Base-by-base conservation (phyloP, 1,140 invertebrate genomes). In the Drosophila persimilis region DNA sequence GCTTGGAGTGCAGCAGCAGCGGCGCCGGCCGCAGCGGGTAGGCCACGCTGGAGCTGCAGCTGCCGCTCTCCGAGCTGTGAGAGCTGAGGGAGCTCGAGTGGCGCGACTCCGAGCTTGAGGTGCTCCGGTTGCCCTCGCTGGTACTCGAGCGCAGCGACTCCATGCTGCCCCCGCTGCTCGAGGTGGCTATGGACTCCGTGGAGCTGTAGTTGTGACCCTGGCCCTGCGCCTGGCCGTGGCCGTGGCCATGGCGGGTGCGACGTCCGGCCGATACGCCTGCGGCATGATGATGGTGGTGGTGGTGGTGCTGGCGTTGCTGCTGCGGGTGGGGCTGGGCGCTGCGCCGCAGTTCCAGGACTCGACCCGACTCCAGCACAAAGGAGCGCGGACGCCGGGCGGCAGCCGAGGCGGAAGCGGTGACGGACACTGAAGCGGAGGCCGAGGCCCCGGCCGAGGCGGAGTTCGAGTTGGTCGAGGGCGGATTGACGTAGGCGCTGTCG, bases 141-240 rank as follows among this genome's bases (percentile, higher is more conserved):
- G 95, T 96, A 84, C 95, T 96, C 91, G 95, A 96, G 29, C 95
- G 93, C 31, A 97, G 91, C 13, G 95, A 96, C 83, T 97, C 96
- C 95, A 97, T 95, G 90, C 96, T 97, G 8, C 95, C 96, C 24
- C 95, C 95, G 84, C 95, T 96, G 90, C 95, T 96, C 67, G 95
- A 96, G 2, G 95, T 96, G 8, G 95, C 95, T 93, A 97, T 96
- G 84, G 95, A 96, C 89, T 97, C 96, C 2, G 95, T 96, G 80
- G 96, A 97, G 0, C 95, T 96, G 89, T 96, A 97, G 58, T 96
- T 96, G 55, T 93, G 77, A 2, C 58, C 45, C 41, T 31, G 20
- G 0, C 47, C 31, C 15, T 64, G 53, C 22, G 93, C 92, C 72
- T 93, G 55, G 4, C 46, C 54, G 13, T 53, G 56, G 0, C 47